Evolutionary conservation across 2,888 invertebrate species (phyloP).

Genomic region (Metacarcinus magister): DNA sequence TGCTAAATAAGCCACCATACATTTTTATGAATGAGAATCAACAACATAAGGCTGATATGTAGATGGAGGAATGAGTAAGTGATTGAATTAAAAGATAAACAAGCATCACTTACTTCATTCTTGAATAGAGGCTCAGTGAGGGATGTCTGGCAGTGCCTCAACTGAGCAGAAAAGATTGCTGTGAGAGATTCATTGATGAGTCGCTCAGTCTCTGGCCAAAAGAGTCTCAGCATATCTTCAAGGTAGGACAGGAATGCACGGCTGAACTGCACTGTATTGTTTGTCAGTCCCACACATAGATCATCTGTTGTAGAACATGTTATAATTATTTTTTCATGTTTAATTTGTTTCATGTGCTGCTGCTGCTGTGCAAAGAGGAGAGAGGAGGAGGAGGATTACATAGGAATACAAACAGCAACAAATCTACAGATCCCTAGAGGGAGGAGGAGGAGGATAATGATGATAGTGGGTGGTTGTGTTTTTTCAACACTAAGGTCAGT

Average conservation of each 20-base stretch:
- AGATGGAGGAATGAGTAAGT: not conserved
- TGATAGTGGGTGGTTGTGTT: not conserved
- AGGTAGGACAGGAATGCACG: constrained; percentile 90
- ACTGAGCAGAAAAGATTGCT: constrained; percentile 90
- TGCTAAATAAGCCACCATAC: too few species aligned
- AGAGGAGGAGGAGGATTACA: too few species aligned
- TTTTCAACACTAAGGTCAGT: not conserved
- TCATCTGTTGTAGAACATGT: constrained; percentile 86
- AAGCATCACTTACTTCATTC: constrained; percentile 73
- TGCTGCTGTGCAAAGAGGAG: not conserved
- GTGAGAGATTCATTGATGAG: constrained; percentile 90
- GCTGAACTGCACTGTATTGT: constrained; percentile 92
- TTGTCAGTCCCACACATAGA: constrained; percentile 90
- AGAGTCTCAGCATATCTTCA: constrained; percentile 91
- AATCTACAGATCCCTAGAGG: not conserved
- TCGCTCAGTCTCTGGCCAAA: constrained; percentile 90
- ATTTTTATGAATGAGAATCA: not conserved
- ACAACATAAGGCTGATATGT: not conserved
- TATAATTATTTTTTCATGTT: not conserved
- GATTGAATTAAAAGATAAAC: not conserved
- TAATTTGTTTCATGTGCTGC: not conserved
- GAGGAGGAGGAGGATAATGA: not conserved
- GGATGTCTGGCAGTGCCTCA: constrained; percentile 86
- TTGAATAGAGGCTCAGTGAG: constrained; percentile 78
- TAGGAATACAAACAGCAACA: too few species aligned